Evolutionary conservation across 2,797 vertebrate genomes (phyloP), one percentile per base, ranked within the genome.

Genomic region (Eulemur rubriventer): DNA sequence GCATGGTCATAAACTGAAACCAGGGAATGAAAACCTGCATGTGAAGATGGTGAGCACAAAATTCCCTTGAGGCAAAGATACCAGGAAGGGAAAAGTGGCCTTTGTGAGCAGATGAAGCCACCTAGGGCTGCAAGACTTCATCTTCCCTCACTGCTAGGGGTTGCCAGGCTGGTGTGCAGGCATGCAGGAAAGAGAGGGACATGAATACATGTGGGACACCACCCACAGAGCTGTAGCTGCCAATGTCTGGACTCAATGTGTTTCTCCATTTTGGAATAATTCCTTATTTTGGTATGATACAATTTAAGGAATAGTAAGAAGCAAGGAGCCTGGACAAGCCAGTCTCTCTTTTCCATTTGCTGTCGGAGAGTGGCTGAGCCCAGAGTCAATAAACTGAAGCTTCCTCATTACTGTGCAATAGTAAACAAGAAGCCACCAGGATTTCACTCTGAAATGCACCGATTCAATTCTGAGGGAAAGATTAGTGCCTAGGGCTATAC

Each of bases 201-300:
- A 1, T 11, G 5, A 46, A 4, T 7, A 2, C 4, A 3, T 7
- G 43, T 8, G 26, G 20, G 35, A 14, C 22, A 20, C 4, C 1
- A 14, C 33, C 3, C 48, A 30, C 0, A 0, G 0, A 18, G 35
- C 63, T 33, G 2, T 50, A 17, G 57, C 24, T 13, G 52, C 55
- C 48, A 35, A 0, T 14, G 26, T 61, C 73, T 84, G 24, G 8
- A 50, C 18, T 65, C 67, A 20, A 3, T 11, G 2, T 35, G 11
- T 24, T 73, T 94, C 93, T 84, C n/a, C 38, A 70, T 50, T 89
- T 81, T 73, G 55, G 76, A 80, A 79, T 72, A 65, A 89, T 82
- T 89, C n/a, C 17, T 88, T 90, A 16, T 50, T 11, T 43, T 59
- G 87, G 10, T 72, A 48, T 43, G n/a, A 50, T 73, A 14, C 4